Evolutionary conservation across 2,888 invertebrate species (phyloP), one percentile per base, ranked within the genome.

Genomic region (Apamea sordens): DNA sequence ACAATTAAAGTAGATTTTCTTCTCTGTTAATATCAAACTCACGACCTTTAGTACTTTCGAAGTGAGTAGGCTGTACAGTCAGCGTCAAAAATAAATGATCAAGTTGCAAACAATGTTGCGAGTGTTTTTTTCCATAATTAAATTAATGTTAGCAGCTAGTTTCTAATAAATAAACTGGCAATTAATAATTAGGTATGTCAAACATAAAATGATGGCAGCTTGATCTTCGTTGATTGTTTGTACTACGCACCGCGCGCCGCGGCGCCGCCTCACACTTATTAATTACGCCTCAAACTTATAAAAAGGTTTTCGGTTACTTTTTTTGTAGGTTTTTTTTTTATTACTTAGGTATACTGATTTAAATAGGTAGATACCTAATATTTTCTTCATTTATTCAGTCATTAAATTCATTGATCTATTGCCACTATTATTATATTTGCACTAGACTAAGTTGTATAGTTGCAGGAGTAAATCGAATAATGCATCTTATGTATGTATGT

Each of bases 1-100:
- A 68, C 79, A 81, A 83, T 84, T 83, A 70, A 77, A 80, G 61
- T 75, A 53, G n/a, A 68, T 78, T 85, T 73, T 88, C 77, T 84
- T 77, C 73, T 77, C n/a, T 24, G 67, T 15, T 85, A 76, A 80
- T 79, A 85, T 76, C 70, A 64, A 68, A 68, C 68, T 84, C 88
- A 88, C 89, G 88, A 88, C 53, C 59, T 21, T 76, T 70, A 13
- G 64, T 72, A 73, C 32, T 59, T 32, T 56, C 24, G n/a, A 69
- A 36, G 64, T 78, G 1, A 18, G n/a, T 10, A 36, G 24, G 64
- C 44, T 11, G 44, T 74, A 77, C 59, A 80, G 53, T 65, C 61
- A 63, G 36, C 41, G 56, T 56, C 13, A 61, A 36, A 79, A 68
- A n/a, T 72, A 61, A 32, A n/a, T 61, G 18, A 50, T 47, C 47